Evolutionary conservation across 2,797 vertebrate species (phyloP).

Genomic region (Silurus aristotelis): DNA sequence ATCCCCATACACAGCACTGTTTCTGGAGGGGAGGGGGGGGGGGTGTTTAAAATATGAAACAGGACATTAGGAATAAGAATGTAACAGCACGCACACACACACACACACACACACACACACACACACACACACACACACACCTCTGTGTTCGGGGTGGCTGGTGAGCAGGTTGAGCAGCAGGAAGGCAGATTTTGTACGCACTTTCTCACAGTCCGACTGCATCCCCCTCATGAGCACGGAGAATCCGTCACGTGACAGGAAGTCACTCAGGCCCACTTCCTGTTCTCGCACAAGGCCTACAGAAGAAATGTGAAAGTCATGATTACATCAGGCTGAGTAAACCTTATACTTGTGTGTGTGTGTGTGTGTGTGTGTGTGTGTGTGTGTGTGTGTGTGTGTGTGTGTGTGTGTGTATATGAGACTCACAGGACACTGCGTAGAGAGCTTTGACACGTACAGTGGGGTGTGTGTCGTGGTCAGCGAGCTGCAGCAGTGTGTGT

Average conservation of each 20-base stretch:
- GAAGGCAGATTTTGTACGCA: constrained; percentile 87
- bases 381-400: background rate
- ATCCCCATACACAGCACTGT: constrained; percentile 87
- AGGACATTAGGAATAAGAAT: background rate
- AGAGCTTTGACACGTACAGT: constrained; percentile 85
- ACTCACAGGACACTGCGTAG: constrained; percentile 89
- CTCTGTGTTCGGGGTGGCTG: constrained; percentile 85
- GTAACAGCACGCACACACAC: too few relatives aligned
- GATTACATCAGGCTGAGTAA: background rate
- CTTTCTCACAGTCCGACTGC: constrained; percentile 84
- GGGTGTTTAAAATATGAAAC: background rate
- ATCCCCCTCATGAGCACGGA: constrained; percentile 88
- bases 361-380: background rate
- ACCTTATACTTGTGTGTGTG: background rate
- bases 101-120: background rate
- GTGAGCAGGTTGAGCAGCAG: constrained; percentile 85
- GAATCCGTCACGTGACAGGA: constrained; percentile 84
- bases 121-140: constrained; percentile 60
- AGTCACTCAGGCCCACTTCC: constrained; percentile 81
- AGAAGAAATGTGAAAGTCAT: background rate
- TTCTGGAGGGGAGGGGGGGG: constrained; percentile 63
- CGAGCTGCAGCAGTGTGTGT: constrained; percentile 79
- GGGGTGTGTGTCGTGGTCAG: constrained; percentile 78
- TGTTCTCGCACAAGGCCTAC: constrained; percentile 88
- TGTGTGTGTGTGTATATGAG: background rate